These are phyloP conservation scores for Germaria angustata DNA, from an alignment of 2,888 invertebrate species.

Conservation along the genomic window DNA sequence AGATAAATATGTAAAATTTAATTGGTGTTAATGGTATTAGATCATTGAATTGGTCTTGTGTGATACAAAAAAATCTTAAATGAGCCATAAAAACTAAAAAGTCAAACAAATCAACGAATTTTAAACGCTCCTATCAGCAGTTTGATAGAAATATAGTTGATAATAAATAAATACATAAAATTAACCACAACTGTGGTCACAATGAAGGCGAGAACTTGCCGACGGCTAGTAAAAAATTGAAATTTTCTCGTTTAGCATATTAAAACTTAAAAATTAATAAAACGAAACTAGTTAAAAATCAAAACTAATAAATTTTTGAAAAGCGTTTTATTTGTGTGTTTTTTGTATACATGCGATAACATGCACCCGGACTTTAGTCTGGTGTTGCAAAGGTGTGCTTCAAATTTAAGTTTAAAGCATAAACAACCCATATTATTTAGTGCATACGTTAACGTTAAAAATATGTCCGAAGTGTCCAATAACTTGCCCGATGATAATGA, in stretches of 20 bases:
- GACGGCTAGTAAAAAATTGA: constrained; percentile 41
- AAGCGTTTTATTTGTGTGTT: constrained; percentile 44
- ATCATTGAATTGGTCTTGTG: constrained; percentile 18
- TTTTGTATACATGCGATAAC: constrained; percentile 47
- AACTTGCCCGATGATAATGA: constrained; percentile 44
- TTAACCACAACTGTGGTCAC: not conserved
- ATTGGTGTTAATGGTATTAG: constrained; percentile 45
- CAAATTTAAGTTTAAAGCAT: constrained; percentile 64
- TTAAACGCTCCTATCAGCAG: constrained; percentile 8
- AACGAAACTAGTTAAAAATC: not conserved
- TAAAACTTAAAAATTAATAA: not conserved
- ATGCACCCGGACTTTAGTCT: constrained; percentile 79
- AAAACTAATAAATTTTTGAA: not conserved
- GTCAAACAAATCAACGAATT: constrained; percentile 40
- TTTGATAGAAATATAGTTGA: constrained; percentile 30
- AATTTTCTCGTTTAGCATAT: not conserved
- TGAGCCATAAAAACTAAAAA: constrained; percentile 44
- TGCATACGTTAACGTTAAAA: constrained; percentile 51
- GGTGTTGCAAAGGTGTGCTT: constrained; percentile 73
- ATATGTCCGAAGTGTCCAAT: constrained; percentile 41
- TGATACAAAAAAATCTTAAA: constrained; percentile 21
- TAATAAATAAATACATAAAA: not conserved
- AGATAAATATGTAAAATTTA: constrained; percentile 9
- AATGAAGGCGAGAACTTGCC: constrained; percentile 41
- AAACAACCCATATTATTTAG: constrained; percentile 56